Percentiles rank a stretch among this genome's conserved stretches.
Conservation (phyloP, 1,140 invertebrate genomes). For the Zophobas morio region DNA sequence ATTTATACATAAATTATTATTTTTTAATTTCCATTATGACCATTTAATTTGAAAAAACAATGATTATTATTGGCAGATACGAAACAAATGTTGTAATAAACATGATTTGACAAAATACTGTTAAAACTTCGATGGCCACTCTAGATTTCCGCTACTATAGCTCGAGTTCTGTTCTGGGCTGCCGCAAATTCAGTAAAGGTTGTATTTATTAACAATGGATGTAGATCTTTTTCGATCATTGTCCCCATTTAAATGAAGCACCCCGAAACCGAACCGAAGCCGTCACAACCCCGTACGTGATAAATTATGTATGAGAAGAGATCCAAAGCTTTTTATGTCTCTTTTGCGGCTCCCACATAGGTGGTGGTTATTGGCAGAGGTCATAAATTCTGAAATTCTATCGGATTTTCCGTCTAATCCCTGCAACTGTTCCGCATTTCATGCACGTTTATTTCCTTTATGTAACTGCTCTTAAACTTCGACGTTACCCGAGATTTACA, state of each 20-base stretch:
- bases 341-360: conserved; percentile 21
- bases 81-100: too few species aligned
- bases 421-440: conserved; percentile 27
- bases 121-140: too few species aligned
- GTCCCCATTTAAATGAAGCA: conserved; percentile 6
- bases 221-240: neutral
- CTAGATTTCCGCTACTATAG: too few species aligned
- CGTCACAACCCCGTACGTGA: conserved; percentile 6
- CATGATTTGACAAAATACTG: too few species aligned
- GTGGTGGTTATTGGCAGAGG: conserved; percentile 22
- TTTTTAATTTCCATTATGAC: too few species aligned
- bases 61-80: too few species aligned
- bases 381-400: conserved; percentile 34
- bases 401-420: conserved; percentile 32
- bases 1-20: too few species aligned
- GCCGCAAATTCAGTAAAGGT: too few species aligned
- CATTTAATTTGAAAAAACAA: too few species aligned
- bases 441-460: conserved; percentile 33
- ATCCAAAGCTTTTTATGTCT: conserved; percentile 17
- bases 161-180: too few species aligned
- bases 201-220: neutral
- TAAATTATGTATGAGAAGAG: conserved; percentile 33
- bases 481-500: conserved; percentile 13
- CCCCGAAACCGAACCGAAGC: conserved; percentile 11
- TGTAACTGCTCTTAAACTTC: conserved; percentile 32